Evolutionary conservation across 2,888 invertebrate genomes (phyloP), one percentile per base, ranked within the genome.

Genomic region (Uropetala carovei): DNA sequence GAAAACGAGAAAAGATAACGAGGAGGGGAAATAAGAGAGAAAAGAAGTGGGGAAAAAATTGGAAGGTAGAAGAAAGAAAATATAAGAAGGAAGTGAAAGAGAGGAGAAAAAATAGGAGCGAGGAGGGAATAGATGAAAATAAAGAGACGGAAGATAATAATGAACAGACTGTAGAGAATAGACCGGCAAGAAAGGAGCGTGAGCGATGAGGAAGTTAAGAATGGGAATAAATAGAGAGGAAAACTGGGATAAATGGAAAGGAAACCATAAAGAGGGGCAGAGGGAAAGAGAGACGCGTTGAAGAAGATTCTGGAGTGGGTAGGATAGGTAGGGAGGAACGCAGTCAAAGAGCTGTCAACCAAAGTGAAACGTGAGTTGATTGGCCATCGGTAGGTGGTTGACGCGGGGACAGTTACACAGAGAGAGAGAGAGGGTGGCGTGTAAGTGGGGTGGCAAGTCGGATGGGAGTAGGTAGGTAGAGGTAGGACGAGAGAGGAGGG

Each of bases 331-430:
- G 27, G 59, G 59, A 27, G 59, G 64, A 64, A 30, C 59, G 86
- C 60, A 59, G 86, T 85, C 86, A 86, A 89, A 89, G 89, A 89
- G 89, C 89, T 89, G 89, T 89, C 89, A 89, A 68, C 89, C 89
- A 56, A 56, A 89, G 60, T 86, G 86, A 60, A 86, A 86, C 86
- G 64, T 89, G 89, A 64, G 68, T 43, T 89, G 89, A 89, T 89
- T 89, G 89, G 89, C 60, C 86, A 58, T 85, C 85, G 22, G 85
- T 58, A 27, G 89, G 22, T 43, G 60, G 89, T 89, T 89, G 89
- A 43, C 64, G 64, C 18, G 60, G 60, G 89, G 27, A 64, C 59
- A 22, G 89, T 30, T 89, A 89, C 60, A 89, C 59, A 89, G 60
- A 30, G 56, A 10, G 83, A 8, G 57, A 89, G 60, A 30, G 56